Percentiles rank a stretch among this genome's conserved stretches.
Evolutionary conservation across 2,113 vertebrate species (phyloP).

Genomic region (Gnathonemus longibarbis): DNA sequence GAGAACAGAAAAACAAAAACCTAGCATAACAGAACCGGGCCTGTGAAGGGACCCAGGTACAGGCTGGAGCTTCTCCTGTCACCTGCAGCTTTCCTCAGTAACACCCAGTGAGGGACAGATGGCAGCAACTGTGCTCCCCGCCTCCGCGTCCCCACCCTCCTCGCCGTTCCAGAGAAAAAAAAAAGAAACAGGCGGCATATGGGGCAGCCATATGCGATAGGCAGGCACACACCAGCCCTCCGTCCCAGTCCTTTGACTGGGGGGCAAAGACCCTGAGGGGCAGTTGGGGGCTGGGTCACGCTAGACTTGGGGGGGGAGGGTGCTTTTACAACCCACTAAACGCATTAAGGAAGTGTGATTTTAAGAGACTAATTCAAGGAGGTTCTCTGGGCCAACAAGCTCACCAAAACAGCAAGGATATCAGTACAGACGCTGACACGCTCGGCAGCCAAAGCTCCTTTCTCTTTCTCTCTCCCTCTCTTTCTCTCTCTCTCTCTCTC

Average conservation of each 20-base stretch:
- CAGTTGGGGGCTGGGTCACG: not conserved
- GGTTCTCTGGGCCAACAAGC: not conserved
- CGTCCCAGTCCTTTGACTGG: not conserved
- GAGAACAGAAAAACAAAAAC: not conserved
- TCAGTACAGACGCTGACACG: not conserved
- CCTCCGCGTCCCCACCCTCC: conserved; percentile 21
- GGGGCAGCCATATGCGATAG: conserved; percentile 19
- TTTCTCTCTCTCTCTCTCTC: not conserved
- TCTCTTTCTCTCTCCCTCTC: not conserved
- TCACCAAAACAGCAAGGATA: not conserved
- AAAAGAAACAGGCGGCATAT: conserved; percentile 22
- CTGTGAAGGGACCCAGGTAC: not conserved
- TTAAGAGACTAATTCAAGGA: not conserved
- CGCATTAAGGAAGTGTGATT: not conserved
- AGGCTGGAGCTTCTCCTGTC: conserved; percentile 6
- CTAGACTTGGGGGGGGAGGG: not conserved
- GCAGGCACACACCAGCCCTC: conserved; percentile 18
- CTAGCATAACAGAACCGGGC: not conserved
- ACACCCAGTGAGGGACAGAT: conserved; percentile 43
- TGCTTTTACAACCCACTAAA: not conserved
- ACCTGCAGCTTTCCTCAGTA: conserved; percentile 13
- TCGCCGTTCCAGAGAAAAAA: conserved; percentile 18
- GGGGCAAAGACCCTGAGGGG: not conserved
- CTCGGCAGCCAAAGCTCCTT: not conserved
- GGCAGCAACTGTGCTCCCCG: conserved; percentile 38